Base-by-base conservation (phyloP, 1,140 invertebrate species). In the Ips nitidus region DNA sequence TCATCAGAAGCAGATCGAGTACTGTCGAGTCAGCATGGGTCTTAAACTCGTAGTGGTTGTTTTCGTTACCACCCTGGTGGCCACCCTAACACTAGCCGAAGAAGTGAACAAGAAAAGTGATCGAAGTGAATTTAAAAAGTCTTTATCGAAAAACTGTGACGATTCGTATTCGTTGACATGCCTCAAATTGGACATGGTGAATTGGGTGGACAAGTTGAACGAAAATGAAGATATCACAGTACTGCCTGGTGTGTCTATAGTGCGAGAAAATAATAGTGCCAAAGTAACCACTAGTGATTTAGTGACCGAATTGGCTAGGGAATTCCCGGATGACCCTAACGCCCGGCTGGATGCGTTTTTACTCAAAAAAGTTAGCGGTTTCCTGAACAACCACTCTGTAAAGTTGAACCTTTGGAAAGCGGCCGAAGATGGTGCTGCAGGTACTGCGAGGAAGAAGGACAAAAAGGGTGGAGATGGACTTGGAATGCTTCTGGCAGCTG, bases 331-430 rank as follows among this genome's bases (percentile, higher is more conserved):
- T 61, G 90, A 91, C 74, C 86, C 89, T 2, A 89, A 91, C 69
- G 89, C 90, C 41, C 82, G 90, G n/a, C 76, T 93, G 36, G 90
- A 94, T 76, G 90, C 89, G 43, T 92, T 88, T 66, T 80, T 93
- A 42, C 72, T 91, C 62, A 88, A 87, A 72, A 90, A 90, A 77
- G 79, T 92, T 41, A 86, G 86, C 38, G 87, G 82, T 68, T 91
- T 91, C 60, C 79, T 94, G 38, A 88, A 88, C 75, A 88, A 85
- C 4, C 90, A 92, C 70, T 86, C 89, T 0, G 83, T 94, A 57
- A 90, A 87, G 52, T 84, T 94, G 41, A 89, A 88, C 72, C 80
- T 93, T 22, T 83, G 91, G 73, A 84, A 85, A 4, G 85, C 86
- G 2, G 73, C 64, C 40, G 2, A 78, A 84, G 82, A 37, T 47